Base-by-base conservation (phyloP, 2,113 vertebrate genomes). In the Daboia siamensis region DNA sequence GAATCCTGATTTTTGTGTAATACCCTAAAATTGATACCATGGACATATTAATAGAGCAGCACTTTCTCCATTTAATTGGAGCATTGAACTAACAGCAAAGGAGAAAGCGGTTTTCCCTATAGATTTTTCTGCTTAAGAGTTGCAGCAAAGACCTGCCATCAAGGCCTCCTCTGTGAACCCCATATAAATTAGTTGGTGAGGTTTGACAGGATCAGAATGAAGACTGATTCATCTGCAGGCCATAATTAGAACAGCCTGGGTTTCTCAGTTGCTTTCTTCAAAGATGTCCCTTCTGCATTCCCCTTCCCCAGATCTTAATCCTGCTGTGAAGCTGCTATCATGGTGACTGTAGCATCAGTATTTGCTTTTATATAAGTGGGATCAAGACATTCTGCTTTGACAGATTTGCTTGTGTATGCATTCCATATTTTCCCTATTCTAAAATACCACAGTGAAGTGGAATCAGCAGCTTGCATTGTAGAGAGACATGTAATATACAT, bases 191-290 rank as follows among this genome's bases (percentile, higher is more conserved):
- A 89, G 51, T 46, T 84, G 23, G 23, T 89, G n/a, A 64, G 4
- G 46, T 86, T 89, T 91, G 93, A 86, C 33, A 88, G 93, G 90
- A n/a, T 93, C 87, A 55, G 69, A 91, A 80, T 23, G 56, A 29
- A 69, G 39, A 20, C 56, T 46, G 55, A 91, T 54, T 21, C 64
- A 93, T 26, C 87, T 89, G 87, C 54, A 91, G 56, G 93, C 87
- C 93, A 86, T 85, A 64, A 93, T 91, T 93, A 91, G 90, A 56
- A 26, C 23, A 17, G 39, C 33, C 51, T 26, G 89, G 87, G 56
- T 48, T 86, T 85, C 69, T 87, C 3, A 20, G 24, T 57, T 86
- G 74, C 69, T 91, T 90, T 69, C 87, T 89, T 69, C 74, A 64
- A 46, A 89, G 8, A 29, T 89, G 85, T 84, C 46, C 29, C 11